A percentile compares a stretch with the other conserved stretches of the same genome.
Conservation (phyloP, 1,140 invertebrate species). For the Drosophila melanica region DNA sequence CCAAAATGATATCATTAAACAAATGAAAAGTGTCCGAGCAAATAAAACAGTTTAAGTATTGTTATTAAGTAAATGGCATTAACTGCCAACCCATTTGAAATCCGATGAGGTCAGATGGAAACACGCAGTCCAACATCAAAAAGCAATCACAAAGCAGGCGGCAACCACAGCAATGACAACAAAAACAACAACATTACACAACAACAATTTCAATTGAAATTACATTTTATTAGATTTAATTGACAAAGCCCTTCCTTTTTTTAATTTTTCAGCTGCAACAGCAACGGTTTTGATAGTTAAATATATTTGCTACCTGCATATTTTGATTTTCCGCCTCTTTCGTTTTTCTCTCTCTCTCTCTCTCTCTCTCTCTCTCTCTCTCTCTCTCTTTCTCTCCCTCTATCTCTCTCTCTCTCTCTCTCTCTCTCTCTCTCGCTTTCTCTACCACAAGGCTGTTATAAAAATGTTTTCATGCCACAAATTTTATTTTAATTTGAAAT, state of each 20-base stretch:
- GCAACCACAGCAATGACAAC: slow-evolving; percentile 31
- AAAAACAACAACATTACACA: slow-evolving; percentile 14
- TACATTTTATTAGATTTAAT: slow-evolving; percentile 69
- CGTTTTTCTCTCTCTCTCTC: not conserved
- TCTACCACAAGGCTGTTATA: slow-evolving; percentile 42
- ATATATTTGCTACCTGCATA: not conserved
- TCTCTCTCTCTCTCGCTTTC: not conserved
- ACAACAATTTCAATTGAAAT: slow-evolving; percentile 45
- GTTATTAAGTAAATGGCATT: slow-evolving; percentile 78
- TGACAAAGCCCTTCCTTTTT: slow-evolving; percentile 20
- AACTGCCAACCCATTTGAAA: slow-evolving; percentile 34
- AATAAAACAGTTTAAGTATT: slow-evolving; percentile 43
- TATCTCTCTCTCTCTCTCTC: not conserved
- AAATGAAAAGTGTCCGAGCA: slow-evolving; percentile 44
- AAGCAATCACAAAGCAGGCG: slow-evolving; percentile 29
- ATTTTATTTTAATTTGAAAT: slow-evolving; percentile 71
- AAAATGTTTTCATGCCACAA: slow-evolving; percentile 54
- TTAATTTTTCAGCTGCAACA: slow-evolving; percentile 11
- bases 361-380: not conserved
- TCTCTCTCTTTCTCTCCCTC: not conserved
- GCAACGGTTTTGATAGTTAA: slow-evolving; percentile 6
- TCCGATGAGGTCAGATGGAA: slow-evolving; percentile 17
- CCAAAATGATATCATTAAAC: slow-evolving; percentile 47
- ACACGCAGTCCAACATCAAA: slow-evolving; percentile 5
- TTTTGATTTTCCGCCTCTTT: not conserved